Conservation (phyloP, 2,113 vertebrate species). For the Hippocampus zosterae region DNA sequence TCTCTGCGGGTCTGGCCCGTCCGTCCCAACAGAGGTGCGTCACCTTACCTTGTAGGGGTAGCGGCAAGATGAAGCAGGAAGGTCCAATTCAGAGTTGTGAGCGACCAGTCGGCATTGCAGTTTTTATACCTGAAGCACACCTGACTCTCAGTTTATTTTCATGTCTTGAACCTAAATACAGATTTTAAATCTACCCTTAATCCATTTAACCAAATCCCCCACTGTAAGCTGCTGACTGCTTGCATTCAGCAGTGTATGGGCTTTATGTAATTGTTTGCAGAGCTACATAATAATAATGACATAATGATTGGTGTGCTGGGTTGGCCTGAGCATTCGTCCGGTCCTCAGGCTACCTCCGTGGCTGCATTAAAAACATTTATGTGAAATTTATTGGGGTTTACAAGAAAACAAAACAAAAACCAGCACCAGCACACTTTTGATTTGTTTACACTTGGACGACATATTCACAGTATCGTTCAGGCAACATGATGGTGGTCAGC, state of each 20-base stretch:
- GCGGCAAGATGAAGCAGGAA: constrained; percentile 7
- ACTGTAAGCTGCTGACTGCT: constrained; percentile 51
- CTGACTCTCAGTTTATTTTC: constrained; percentile 51
- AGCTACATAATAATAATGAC: constrained; percentile 27
- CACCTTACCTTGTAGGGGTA: constrained; percentile 35
- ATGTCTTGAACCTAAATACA: constrained; percentile 55
- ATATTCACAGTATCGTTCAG: neutral
- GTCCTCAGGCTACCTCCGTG: constrained; percentile 17
- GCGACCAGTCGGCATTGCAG: neutral
- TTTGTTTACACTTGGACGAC: neutral
- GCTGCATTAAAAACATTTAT: constrained; percentile 11
- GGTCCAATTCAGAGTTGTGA: constrained; percentile 20
- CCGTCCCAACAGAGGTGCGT: neutral
- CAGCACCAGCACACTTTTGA: neutral
- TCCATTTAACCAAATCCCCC: constrained; percentile 58
- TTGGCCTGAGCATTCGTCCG: constrained; percentile 2
- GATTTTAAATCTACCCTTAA: constrained; percentile 58
- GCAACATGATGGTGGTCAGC: neutral
- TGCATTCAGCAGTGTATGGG: constrained; percentile 31
- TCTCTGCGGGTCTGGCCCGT: neutral
- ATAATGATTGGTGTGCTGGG: constrained; percentile 10
- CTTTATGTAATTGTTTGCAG: constrained; percentile 58
- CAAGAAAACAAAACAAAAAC: neutral
- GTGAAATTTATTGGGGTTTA: constrained; percentile 1
- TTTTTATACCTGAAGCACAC: constrained; percentile 39